phyloP scores from a whole-genome alignment of 2,888 invertebrate genomes.

The Erebia epiphron region DNA sequence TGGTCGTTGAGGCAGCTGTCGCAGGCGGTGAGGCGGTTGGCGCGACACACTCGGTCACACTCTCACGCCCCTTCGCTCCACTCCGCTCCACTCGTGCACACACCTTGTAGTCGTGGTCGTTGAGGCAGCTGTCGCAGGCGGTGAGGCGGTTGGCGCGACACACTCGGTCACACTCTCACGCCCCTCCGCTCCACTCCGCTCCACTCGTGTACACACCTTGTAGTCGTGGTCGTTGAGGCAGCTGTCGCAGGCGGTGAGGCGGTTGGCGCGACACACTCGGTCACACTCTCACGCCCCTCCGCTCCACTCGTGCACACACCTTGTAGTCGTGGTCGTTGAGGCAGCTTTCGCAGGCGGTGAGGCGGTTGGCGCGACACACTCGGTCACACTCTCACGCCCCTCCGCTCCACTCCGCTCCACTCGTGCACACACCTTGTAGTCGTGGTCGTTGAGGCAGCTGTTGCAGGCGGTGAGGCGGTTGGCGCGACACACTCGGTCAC shows the following conservation, averaged over 20 bases:
- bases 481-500: constrained; percentile 91
- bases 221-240: constrained; percentile 87
- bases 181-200: constrained; percentile 73
- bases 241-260: constrained; percentile 93
- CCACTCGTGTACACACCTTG: constrained; percentile 46
- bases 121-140: constrained; percentile 95
- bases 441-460: constrained; percentile 89
- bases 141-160: constrained; percentile 66
- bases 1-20: constrained; percentile 92
- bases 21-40: constrained; percentile 86
- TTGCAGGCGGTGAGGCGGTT: constrained; percentile 89
- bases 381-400: too few species aligned
- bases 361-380: constrained; percentile 84
- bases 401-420: too few species aligned
- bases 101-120: constrained; percentile 82
- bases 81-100: not conserved
- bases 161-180: constrained; percentile 91
- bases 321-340: constrained; percentile 83
- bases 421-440: constrained; percentile 66
- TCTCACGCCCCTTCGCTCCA: constrained; percentile 90
- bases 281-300: too few species aligned
- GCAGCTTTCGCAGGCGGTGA: constrained; percentile 96
- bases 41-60: too few species aligned
- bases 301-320: not conserved
- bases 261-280: constrained; percentile 83